Conservation (phyloP, 2,888 invertebrate species). For the Temnothorax ravouxi region DNA sequence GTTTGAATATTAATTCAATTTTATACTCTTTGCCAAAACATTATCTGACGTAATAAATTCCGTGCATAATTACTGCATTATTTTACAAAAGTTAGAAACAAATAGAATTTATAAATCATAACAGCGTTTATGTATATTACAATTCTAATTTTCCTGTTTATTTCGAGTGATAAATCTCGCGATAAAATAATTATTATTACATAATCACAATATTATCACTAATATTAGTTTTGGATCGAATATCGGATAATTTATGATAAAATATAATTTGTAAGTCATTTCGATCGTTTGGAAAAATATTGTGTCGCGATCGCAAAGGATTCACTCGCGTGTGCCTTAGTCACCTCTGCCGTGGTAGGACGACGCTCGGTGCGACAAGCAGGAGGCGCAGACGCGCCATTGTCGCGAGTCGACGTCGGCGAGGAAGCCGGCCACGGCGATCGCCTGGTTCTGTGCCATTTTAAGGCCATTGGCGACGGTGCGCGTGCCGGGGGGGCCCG, state of each 20-base stretch:
- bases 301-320: slow-evolving; percentile 30
- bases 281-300: background rate
- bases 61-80: background rate
- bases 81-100: background rate
- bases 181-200: background rate
- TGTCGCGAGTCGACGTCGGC: slow-evolving; percentile 87
- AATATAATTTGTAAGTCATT: background rate
- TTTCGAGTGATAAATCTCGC: background rate
- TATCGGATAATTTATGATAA: background rate
- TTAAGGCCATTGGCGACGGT: slow-evolving; percentile 91
- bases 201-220: background rate
- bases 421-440: slow-evolving; percentile 91
- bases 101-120: background rate
- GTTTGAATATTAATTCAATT: background rate
- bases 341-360: slow-evolving; percentile 90
- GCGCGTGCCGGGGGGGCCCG: slow-evolving; percentile 36
- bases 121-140: background rate
- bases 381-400: slow-evolving; percentile 86
- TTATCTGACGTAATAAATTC: background rate
- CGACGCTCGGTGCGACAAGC: slow-evolving; percentile 88
- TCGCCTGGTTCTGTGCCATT: slow-evolving; percentile 91
- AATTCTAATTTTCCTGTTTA: background rate
- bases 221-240: background rate
- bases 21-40: background rate
- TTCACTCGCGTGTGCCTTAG: slow-evolving; percentile 70